Evolutionary conservation across 2,113 vertebrate species (phyloP).

Genomic region (Ailurus styani): DNA sequence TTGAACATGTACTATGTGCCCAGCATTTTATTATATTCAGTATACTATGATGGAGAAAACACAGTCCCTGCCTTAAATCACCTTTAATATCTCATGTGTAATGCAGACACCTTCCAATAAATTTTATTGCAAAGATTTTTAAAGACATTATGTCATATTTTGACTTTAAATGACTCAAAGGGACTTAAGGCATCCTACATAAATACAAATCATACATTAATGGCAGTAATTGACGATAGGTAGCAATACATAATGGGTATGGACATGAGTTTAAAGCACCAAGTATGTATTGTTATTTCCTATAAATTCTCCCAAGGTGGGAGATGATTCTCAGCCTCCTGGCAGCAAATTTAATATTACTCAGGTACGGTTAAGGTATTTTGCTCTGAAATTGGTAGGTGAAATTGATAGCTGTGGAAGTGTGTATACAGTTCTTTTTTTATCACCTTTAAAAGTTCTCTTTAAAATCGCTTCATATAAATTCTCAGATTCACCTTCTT

Average conservation of each 20-base stretch:
- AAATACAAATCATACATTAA: background rate
- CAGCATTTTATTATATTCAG: background rate
- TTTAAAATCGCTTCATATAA: background rate
- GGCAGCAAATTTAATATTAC: background rate
- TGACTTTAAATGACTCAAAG: background rate
- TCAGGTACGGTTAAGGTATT: background rate
- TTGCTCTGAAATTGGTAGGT: background rate
- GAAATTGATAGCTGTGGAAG: background rate
- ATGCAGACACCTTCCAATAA: background rate
- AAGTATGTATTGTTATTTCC: background rate
- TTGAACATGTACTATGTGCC: background rate
- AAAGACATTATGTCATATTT: background rate
- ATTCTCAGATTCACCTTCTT: background rate
- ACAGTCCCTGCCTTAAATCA: background rate
- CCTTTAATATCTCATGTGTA: background rate
- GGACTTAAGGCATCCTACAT: background rate
- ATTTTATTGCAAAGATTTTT: background rate
- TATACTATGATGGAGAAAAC: background rate
- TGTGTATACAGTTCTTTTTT: background rate
- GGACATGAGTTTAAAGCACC: background rate
- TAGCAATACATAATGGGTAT: background rate
- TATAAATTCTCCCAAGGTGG: background rate
- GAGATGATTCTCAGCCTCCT: background rate
- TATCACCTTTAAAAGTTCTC: background rate
- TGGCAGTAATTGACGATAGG: background rate